Percentiles rank a stretch among this genome's conserved stretches.
These are phyloP conservation scores for Dryobates pubescens DNA, from an alignment of 2,797 vertebrate genomes.

Conservation along the genomic window DNA sequence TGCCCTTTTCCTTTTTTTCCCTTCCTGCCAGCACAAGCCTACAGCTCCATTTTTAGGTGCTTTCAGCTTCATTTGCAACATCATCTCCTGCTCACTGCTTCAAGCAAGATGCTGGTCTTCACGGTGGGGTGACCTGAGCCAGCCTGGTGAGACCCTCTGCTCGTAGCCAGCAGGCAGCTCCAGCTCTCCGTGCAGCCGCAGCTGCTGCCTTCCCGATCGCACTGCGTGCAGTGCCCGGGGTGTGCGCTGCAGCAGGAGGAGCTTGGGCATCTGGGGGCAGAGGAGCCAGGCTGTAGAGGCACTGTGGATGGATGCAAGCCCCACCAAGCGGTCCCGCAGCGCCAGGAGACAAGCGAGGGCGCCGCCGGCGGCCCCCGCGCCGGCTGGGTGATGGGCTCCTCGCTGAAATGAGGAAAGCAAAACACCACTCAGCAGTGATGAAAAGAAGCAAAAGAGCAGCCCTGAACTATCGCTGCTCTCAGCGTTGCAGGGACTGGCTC, in stretches of 20 bases:
- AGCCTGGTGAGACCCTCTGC: neutral
- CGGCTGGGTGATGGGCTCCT: conserved; percentile 10
- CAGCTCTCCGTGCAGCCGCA: neutral
- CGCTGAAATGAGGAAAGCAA: conserved; percentile 36
- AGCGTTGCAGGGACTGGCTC: conserved; percentile 50
- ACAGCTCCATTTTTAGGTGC: neutral
- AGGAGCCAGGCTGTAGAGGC: neutral
- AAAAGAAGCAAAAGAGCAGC: conserved; percentile 64
- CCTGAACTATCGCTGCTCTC: conserved; percentile 56
- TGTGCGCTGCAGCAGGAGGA: neutral
- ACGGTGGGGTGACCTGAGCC: neutral
- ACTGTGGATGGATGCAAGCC: neutral
- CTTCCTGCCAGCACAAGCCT: neutral
- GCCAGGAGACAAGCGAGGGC: neutral
- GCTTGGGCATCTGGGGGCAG: neutral
- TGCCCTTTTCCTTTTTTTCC: neutral
- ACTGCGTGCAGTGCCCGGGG: neutral
- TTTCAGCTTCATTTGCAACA: conserved; percentile 24
- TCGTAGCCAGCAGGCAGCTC: neutral
- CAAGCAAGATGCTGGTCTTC: neutral
- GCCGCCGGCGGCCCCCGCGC: conserved; percentile 10
- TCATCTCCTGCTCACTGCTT: neutral
- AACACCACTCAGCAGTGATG: conserved; percentile 42
- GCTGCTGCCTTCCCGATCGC: neutral
- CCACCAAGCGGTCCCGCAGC: neutral